These are phyloP conservation scores for Melanchra persicariae DNA, from an alignment of 2,888 invertebrate species.

Conservation along the genomic window DNA sequence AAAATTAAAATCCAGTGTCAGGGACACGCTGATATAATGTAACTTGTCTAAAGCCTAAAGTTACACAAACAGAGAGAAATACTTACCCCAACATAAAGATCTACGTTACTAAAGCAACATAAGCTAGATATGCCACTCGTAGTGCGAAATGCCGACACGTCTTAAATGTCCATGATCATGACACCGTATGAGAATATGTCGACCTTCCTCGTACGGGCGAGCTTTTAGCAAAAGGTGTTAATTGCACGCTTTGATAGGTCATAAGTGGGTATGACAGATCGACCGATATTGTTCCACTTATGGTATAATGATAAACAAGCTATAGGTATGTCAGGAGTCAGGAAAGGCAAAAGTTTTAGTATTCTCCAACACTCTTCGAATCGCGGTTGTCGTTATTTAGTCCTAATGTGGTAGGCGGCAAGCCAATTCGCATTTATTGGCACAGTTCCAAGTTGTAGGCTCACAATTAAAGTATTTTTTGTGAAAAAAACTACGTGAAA, in stretches of 20 bases:
- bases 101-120: neutral
- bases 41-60: too few relatives aligned
- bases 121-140: slow-evolving; percentile 7
- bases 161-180: slow-evolving; percentile 42
- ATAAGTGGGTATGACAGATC: slow-evolving; percentile 9
- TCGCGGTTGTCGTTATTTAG: slow-evolving; percentile 23
- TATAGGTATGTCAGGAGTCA: neutral
- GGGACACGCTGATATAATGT: too few relatives aligned
- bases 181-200: slow-evolving; percentile 11
- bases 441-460: slow-evolving; percentile 39
- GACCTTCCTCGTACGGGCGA: slow-evolving; percentile 14
- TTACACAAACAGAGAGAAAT: neutral
- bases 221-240: slow-evolving; percentile 22
- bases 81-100: neutral
- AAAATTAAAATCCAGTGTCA: too few relatives aligned
- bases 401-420: slow-evolving; percentile 34
- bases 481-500: slow-evolving; percentile 25
- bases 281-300: neutral
- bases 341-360: neutral
- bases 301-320: too few relatives aligned
- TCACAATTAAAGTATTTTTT: slow-evolving; percentile 36
- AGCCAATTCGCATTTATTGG: slow-evolving; percentile 45
- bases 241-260: slow-evolving; percentile 17
- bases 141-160: neutral
- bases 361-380: slow-evolving; percentile 18